These are phyloP conservation scores for Enteromius argenteus DNA, from an alignment of 2,797 vertebrate species.

Conservation along the genomic window DNA sequence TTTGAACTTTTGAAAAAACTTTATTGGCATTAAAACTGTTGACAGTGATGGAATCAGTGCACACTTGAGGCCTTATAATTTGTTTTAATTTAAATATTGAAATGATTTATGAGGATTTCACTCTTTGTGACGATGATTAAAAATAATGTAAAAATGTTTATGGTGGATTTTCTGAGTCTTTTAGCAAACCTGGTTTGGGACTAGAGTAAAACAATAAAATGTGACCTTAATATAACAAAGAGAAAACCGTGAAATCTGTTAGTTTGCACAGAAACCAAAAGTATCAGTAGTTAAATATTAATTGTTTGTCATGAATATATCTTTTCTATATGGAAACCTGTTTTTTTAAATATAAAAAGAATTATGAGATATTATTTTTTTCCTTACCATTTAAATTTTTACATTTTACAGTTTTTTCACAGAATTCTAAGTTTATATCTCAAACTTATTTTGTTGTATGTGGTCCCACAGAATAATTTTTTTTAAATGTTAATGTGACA, in stretches of 20 bases:
- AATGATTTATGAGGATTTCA: background rate
- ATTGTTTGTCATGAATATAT: background rate
- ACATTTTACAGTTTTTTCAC: background rate
- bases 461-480: background rate
- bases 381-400: background rate
- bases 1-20: background rate
- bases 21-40: background rate
- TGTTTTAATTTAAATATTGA: background rate
- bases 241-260: background rate
- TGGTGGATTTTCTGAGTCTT: background rate
- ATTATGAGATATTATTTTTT: background rate
- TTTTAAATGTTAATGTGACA: no score
- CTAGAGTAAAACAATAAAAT: background rate
- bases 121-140: background rate
- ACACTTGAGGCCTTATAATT: background rate
- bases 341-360: background rate
- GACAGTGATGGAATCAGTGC: background rate
- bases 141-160: background rate
- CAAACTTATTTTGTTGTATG: background rate
- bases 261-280: background rate
- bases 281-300: background rate
- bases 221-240: background rate
- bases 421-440: background rate
- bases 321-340: background rate
- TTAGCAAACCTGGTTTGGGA: background rate